Evolutionary conservation across 2,888 invertebrate genomes (phyloP).

Genomic region (Malthinus flaveolus): DNA sequence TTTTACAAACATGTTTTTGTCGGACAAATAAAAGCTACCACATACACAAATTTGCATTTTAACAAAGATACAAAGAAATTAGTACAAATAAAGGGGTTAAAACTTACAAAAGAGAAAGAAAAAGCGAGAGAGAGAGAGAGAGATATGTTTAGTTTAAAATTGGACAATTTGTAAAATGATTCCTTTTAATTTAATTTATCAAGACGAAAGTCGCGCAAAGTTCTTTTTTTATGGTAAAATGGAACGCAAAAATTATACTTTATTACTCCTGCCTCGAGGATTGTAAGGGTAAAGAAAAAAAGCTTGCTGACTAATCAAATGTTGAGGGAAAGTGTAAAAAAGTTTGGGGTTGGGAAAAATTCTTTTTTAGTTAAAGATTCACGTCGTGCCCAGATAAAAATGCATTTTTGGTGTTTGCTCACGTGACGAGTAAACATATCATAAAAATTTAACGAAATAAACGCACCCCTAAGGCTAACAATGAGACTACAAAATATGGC

Average conservation of each 20-base stretch:
- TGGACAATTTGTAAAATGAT: neutral
- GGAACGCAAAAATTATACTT: slow-evolving; percentile 8
- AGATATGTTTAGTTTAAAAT: no score
- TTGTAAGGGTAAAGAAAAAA: neutral
- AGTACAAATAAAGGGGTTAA: no score
- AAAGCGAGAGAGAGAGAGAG: no score
- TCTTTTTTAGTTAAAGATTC: no score
- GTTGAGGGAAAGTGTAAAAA: no score
- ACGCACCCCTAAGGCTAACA: slow-evolving; percentile 15
- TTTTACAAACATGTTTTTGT: neutral
- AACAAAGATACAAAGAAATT: no score
- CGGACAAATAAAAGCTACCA: neutral
- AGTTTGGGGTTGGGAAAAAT: no score
- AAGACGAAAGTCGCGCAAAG: neutral
- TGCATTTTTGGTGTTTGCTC: slow-evolving; percentile 1
- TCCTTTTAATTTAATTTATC: slow-evolving; percentile 18
- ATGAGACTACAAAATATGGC: slow-evolving; percentile 22
- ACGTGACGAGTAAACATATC: slow-evolving; percentile 22
- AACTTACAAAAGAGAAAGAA: no score
- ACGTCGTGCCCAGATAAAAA: neutral
- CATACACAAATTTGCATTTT: neutral
- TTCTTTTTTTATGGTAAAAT: slow-evolving; percentile 6
- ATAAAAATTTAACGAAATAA: slow-evolving; percentile 20
- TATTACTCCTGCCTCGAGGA: neutral
- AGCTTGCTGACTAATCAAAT: no score